phyloP scores from a whole-genome alignment of 1,140 invertebrate species.

The Pantala flavescens region DNA sequence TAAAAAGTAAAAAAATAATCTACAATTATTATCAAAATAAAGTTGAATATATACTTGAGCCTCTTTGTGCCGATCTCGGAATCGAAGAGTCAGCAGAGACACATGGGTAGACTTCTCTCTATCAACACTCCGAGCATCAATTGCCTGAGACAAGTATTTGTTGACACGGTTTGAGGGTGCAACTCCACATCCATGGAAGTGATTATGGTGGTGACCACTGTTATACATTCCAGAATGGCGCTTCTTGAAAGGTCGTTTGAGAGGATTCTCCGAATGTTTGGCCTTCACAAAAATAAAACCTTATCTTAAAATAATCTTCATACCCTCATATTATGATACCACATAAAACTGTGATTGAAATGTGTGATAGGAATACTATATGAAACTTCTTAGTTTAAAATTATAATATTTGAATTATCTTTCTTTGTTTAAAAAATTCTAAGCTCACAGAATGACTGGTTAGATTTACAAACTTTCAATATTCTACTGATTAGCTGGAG shows the following conservation, averaged over 20 bases:
- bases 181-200: not conserved
- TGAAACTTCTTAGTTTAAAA: too few relatives aligned
- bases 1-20: not conserved
- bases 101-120: constrained; percentile 81
- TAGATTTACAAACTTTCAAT: too few relatives aligned
- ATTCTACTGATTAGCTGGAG: too few relatives aligned
- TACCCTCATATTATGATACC: too few relatives aligned
- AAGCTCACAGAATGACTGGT: too few relatives aligned
- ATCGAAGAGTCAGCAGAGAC: constrained; percentile 69
- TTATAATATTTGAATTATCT: too few relatives aligned
- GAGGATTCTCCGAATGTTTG: constrained; percentile 67
- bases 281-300: constrained; percentile 43
- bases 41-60: constrained; percentile 43
- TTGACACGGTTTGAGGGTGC: constrained; percentile 79
- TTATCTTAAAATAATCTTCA: too few relatives aligned
- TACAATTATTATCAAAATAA: not conserved
- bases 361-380: too few relatives aligned
- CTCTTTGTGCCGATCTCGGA: constrained; percentile 72
- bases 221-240: constrained; percentile 74
- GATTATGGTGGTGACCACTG: constrained; percentile 18
- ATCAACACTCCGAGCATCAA: constrained; percentile 80
- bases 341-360: too few relatives aligned
- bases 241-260: constrained; percentile 79
- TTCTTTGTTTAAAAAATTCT: too few relatives aligned
- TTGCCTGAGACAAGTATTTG: constrained; percentile 81